phyloP scores from a whole-genome alignment of 2,888 invertebrate genomes.

The Scrobipalpa atriplicella region DNA sequence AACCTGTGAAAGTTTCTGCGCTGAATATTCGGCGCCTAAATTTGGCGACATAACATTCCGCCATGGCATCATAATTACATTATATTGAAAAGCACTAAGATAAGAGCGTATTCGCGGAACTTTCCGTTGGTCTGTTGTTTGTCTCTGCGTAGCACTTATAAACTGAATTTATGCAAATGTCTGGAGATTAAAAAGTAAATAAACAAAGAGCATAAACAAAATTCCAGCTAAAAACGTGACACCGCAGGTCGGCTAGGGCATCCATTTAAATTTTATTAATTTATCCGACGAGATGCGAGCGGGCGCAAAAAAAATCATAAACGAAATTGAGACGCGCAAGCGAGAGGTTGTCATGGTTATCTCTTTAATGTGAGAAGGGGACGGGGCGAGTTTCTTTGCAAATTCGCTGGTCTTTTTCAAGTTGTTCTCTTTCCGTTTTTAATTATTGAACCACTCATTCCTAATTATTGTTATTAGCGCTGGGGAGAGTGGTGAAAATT shows the following conservation, averaged over 20 bases:
- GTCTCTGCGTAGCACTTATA: not conserved
- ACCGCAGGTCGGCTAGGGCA: slow-evolving; percentile 46
- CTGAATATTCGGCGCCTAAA: too few relatives aligned
- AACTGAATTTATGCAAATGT: not conserved
- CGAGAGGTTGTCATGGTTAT: slow-evolving; percentile 47
- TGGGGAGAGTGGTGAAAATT: slow-evolving; percentile 81
- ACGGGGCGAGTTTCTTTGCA: slow-evolving; percentile 54
- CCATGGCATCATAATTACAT: too few relatives aligned
- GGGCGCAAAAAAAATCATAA: slow-evolving; percentile 64
- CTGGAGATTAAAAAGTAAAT: not conserved
- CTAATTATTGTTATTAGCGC: slow-evolving; percentile 84
- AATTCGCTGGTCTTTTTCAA: slow-evolving; percentile 66
- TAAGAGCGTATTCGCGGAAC: too few relatives aligned
- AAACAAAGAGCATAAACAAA: slow-evolving; percentile 7
- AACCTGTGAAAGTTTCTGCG: too few relatives aligned
- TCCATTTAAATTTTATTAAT: slow-evolving; percentile 70
- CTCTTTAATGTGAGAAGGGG: slow-evolving; percentile 49
- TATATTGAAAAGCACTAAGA: too few relatives aligned
- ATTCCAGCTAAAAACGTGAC: slow-evolving; percentile 15
- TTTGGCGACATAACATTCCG: too few relatives aligned
- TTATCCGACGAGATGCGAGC: slow-evolving; percentile 51
- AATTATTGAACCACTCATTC: slow-evolving; percentile 84
- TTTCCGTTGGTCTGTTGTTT: too few relatives aligned
- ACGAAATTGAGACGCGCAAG: slow-evolving; percentile 64
- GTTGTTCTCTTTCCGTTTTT: slow-evolving; percentile 82